Base-by-base conservation (phyloP, 2,888 invertebrate genomes). In the Dusona sp. region DNA sequence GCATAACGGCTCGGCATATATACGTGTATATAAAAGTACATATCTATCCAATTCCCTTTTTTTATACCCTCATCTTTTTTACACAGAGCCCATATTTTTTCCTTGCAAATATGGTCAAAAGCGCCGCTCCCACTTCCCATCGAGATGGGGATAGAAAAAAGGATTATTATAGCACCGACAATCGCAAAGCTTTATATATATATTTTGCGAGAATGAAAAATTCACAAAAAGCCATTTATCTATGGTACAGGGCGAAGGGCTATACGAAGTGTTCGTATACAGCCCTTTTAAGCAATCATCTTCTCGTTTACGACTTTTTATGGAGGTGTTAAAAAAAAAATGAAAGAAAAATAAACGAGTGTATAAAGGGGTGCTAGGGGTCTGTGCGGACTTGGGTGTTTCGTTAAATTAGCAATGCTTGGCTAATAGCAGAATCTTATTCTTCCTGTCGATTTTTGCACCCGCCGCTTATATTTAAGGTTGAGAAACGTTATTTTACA, bases 1-100 rank as follows among this genome's bases (percentile, higher is more conserved):
- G 86, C 80, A 57, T 86, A 86, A 83, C 86, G 86, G 86, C 61
- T 80, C 86, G 73, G 57, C 72, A 74, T 77, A 84, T 84, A 51
- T 54, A 54, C 22, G 9, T 6, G 22, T 54, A n/a, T 54, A 54
- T 9, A 22, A 19, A 29, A 33, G 16, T 33, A 8, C 45, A 70
- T 29, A 70, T 48, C 45, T 29, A 72, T 33, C 83, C 86, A 83
- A 86, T 83, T 42, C 80, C 67, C 80, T 51, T 51, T 75, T 79
- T 73, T 48, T 79, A 68, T 42, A 83, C 74, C 78, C 68, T 78
- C 42, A 80, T 77, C 77, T 83, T 68, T 57, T 57, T 61, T 65
- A 51, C 57, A 67, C 65, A 42, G 16, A 36, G 33, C 67, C 64
- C 64, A 61, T 80, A 79, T 70, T 61, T 57, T 61, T 42, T 72